A percentile compares a stretch with the other conserved stretches of the same genome.
Evolutionary conservation across 2,113 vertebrate genomes (phyloP).

Genomic region (Solenodon paradoxus): DNA sequence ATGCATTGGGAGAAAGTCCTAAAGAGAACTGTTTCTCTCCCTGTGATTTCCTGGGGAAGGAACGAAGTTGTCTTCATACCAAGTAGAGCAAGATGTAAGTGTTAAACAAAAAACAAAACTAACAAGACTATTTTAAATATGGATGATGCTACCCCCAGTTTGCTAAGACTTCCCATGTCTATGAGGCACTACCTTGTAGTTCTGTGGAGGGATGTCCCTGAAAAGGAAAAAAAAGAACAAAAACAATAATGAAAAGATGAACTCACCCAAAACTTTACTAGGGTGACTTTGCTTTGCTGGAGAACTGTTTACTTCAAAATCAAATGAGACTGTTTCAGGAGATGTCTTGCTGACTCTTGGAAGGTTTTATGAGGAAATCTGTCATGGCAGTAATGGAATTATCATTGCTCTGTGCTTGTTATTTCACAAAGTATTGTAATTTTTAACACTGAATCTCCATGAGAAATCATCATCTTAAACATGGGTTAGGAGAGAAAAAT

Average conservation of each 20-base stretch:
- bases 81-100: background rate
- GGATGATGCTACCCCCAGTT: background rate
- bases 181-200: background rate
- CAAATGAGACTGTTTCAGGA: background rate
- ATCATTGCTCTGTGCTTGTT: background rate
- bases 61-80: conserved; percentile 48
- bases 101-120: conserved; percentile 55
- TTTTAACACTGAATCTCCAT: background rate
- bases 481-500: background rate
- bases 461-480: background rate
- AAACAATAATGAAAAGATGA: too few species aligned
- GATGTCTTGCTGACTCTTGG: background rate
- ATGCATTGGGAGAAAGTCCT: background rate
- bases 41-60: background rate
- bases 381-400: background rate
- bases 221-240: background rate
- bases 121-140: background rate
- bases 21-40: background rate
- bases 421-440: background rate
- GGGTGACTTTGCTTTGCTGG: background rate
- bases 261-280: background rate
- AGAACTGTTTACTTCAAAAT: background rate
- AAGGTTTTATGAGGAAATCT: background rate
- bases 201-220: background rate
- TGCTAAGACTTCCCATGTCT: background rate